Base-by-base conservation (phyloP, 2,797 vertebrate species). In the Gorsachius magnificus region DNA sequence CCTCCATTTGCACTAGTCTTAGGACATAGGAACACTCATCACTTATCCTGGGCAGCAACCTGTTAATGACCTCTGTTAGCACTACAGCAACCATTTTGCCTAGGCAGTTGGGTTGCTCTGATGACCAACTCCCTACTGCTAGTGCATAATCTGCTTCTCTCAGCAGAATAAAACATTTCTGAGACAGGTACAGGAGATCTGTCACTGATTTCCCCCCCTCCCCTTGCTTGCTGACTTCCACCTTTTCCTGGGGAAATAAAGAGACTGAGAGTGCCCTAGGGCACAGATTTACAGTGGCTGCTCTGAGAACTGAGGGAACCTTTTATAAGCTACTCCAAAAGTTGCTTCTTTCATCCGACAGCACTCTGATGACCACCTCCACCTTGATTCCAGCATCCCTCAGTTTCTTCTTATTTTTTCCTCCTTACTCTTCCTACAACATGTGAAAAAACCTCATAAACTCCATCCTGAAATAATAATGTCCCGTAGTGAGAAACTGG, bases 191-290 rank as follows among this genome's bases (percentile, higher is more conserved):
- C 33, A 76, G 36, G 38, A 92, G 81, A 69, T 63, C 16, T 76
- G 31, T 6, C 20, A 20, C 48, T n/a, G 29, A 79, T 64, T 35
- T 65, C 1, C 6, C 6, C 5, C 6, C 5, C 0, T 21, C 4
- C 11, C 31, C 13, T 86, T 65, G 10, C 24, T 53, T 54, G 29
- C 35, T 82, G n/a, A 53, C 9, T 72, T 63, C 10, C 28, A 13
- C 18, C 33, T 86, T 86, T 78, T 86, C 53, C 58, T 58, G 50
- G 8, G 31, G 14, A 89, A 81, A 65, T 25, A 21, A 76, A 56
- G 31, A 61, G 11, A 13, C 6, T 38, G 64, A 60, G 38, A 68
- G 31, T 7, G 11, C 35, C 35, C 15, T 60, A 45, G 21, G 31
- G 60, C 33, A 36, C n/a, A 71, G 26, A 22, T 43, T 53, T 41